Percentiles rank a stretch among this genome's conserved stretches.
These are phyloP conservation scores for Amaurobius ferox DNA, from an alignment of 2,888 invertebrate genomes.

Conservation along the genomic window DNA sequence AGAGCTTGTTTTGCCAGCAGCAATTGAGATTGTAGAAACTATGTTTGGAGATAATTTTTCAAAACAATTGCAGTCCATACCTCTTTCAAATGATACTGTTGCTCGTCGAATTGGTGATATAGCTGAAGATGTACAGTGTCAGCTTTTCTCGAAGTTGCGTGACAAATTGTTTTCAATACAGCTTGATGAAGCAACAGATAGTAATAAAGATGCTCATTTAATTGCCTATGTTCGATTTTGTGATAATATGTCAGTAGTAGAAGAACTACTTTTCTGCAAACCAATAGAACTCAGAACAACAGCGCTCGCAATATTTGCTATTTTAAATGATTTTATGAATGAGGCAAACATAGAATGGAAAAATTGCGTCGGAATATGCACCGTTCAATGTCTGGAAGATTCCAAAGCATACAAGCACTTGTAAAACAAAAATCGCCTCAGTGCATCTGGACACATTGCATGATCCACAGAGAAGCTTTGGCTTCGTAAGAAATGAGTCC, in stretches of 20 bases:
- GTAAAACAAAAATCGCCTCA: conserved; percentile 32
- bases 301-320: conserved; percentile 28
- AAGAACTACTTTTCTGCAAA: conserved; percentile 34
- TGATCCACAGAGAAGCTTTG: conserved; percentile 36
- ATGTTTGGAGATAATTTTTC: conserved; percentile 21
- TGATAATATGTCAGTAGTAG: conserved; percentile 34
- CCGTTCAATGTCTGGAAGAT: conserved; percentile 40
- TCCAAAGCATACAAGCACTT: conserved; percentile 32
- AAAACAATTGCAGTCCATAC: conserved; percentile 18
- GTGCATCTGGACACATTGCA: conserved; percentile 19
- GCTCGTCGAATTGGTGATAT: conserved; percentile 33
- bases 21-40: conserved; percentile 37
- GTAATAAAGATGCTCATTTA: conserved; percentile 34
- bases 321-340: conserved; percentile 35
- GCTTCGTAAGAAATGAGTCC: conserved; percentile 36
- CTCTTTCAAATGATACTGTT: conserved; percentile 46
- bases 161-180: conserved; percentile 25
- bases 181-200: conserved; percentile 25
- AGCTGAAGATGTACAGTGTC: conserved; percentile 45
- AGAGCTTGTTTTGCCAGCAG: conserved; percentile 60
- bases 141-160: conserved; percentile 8
- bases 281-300: conserved; percentile 38
- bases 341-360: conserved; percentile 52
- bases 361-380: conserved; percentile 59
- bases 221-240: conserved; percentile 38